Conservation (phyloP, 2,888 invertebrate species). For the Bhutanitis thaidina region DNA sequence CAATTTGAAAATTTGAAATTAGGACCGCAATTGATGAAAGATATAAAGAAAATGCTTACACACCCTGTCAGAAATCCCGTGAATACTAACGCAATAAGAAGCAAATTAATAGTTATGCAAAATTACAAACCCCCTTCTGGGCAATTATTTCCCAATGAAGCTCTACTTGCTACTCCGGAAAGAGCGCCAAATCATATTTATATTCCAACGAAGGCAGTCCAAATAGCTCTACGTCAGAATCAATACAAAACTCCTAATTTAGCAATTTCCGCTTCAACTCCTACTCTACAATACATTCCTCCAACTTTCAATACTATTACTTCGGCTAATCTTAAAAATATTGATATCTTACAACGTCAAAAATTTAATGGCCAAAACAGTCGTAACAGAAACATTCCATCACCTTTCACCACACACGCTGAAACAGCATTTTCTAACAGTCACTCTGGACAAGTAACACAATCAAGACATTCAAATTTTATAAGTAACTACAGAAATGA, state of each 20-base stretch:
- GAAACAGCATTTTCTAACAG: slow-evolving; percentile 39
- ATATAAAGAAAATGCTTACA: slow-evolving; percentile 79
- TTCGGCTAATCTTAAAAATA: slow-evolving; percentile 34
- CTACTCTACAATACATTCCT: slow-evolving; percentile 55
- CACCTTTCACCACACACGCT: slow-evolving; percentile 24
- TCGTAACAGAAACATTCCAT: slow-evolving; percentile 20
- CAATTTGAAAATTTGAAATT: slow-evolving; percentile 67
- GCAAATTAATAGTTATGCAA: slow-evolving; percentile 63
- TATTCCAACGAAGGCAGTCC: slow-evolving; percentile 52
- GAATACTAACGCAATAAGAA: slow-evolving; percentile 50
- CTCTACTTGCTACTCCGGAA: slow-evolving; percentile 48
- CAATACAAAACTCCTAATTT: slow-evolving; percentile 40
- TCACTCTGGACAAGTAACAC: slow-evolving; percentile 38
- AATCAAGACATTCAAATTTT: not conserved
- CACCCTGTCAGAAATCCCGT: slow-evolving; percentile 71
- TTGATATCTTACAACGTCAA: slow-evolving; percentile 51
- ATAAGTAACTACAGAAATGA: slow-evolving; percentile 28
- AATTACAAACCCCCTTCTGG: slow-evolving; percentile 65
- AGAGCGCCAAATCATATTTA: slow-evolving; percentile 50
- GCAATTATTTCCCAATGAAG: slow-evolving; percentile 59
- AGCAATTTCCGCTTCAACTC: slow-evolving; percentile 53
- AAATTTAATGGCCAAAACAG: slow-evolving; percentile 27
- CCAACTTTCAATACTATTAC: slow-evolving; percentile 38
- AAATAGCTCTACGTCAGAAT: slow-evolving; percentile 42
- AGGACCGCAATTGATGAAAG: slow-evolving; percentile 78